These are phyloP conservation scores for Cossypha dichroa DNA, from an alignment of 2,797 vertebrate species.

Conservation along the genomic window DNA sequence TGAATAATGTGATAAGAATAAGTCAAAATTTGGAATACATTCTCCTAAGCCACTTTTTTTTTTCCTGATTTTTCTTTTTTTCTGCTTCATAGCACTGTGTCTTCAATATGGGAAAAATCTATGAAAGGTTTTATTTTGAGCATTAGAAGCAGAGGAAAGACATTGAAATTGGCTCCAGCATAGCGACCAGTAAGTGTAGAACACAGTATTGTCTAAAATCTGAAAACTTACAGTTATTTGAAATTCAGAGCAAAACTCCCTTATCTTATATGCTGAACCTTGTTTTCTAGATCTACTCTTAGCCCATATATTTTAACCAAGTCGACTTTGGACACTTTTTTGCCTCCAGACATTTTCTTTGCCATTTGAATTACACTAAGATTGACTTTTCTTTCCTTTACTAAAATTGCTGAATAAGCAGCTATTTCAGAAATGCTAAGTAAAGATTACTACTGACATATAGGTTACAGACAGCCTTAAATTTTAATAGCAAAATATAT, in stretches of 20 bases:
- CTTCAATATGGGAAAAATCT: background rate
- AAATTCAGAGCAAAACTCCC: background rate
- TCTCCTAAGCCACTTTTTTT: background rate
- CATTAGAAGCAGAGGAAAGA: background rate
- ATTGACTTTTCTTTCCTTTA: fast-evolving
- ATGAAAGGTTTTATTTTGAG: background rate
- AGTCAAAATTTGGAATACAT: background rate
- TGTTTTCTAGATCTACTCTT: background rate
- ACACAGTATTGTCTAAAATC: background rate
- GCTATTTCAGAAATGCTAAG: background rate
- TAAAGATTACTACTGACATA: background rate
- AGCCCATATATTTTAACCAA: background rate
- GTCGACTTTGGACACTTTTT: background rate
- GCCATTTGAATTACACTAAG: background rate
- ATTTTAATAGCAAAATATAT: background rate
- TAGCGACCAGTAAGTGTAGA: background rate
- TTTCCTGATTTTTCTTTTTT: background rate
- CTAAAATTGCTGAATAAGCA: background rate
- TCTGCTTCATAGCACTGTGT: background rate
- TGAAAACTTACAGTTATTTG: background rate
- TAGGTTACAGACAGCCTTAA: background rate
- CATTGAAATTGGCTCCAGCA: background rate
- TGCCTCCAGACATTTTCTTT: background rate
- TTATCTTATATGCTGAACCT: background rate
- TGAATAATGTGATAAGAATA: background rate